These are phyloP conservation scores for Onychostoma macrolepis DNA, from an alignment of 2,113 vertebrate species.

Conservation along the genomic window DNA sequence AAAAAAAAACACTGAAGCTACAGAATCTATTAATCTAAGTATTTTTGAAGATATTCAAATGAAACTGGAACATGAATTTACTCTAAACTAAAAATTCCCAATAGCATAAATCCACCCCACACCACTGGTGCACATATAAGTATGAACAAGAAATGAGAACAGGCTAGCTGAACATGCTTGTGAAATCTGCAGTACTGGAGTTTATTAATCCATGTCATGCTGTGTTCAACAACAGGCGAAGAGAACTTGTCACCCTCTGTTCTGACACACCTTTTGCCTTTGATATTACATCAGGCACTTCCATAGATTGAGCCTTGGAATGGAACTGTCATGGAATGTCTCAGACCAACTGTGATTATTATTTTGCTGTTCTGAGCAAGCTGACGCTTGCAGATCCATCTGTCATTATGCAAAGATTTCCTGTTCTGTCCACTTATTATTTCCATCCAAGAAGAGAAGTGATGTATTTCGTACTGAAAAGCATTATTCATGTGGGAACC, in stretches of 20 bases:
- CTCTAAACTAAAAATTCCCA: neutral
- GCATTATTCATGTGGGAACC: slow-evolving; percentile 18
- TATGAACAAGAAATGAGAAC: neutral
- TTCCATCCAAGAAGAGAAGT: slow-evolving; percentile 13
- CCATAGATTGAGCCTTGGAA: slow-evolving; percentile 53
- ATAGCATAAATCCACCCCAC: neutral
- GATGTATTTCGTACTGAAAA: slow-evolving; percentile 30
- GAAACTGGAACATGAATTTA: neutral
- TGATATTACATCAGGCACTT: slow-evolving; percentile 38
- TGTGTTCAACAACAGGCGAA: slow-evolving; percentile 46
- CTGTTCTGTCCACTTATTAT: slow-evolving; percentile 14
- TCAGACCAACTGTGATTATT: slow-evolving; percentile 59
- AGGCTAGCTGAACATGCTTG: neutral
- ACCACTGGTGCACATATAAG: neutral
- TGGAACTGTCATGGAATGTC: slow-evolving; percentile 34
- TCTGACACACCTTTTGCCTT: slow-evolving; percentile 50
- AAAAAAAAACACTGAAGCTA: neutral
- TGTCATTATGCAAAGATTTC: slow-evolving; percentile 28
- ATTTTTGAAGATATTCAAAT: no score
- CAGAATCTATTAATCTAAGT: no score
- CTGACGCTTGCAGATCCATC: slow-evolving; percentile 40
- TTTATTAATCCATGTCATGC: slow-evolving; percentile 44
- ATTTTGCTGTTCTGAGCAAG: slow-evolving; percentile 54
- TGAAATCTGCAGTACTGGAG: neutral
- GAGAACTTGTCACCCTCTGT: slow-evolving; percentile 39